Evolutionary conservation across 1,140 invertebrate species (phyloP), one percentile per base, ranked within the genome.

Genomic region (Magallana gigas): DNA sequence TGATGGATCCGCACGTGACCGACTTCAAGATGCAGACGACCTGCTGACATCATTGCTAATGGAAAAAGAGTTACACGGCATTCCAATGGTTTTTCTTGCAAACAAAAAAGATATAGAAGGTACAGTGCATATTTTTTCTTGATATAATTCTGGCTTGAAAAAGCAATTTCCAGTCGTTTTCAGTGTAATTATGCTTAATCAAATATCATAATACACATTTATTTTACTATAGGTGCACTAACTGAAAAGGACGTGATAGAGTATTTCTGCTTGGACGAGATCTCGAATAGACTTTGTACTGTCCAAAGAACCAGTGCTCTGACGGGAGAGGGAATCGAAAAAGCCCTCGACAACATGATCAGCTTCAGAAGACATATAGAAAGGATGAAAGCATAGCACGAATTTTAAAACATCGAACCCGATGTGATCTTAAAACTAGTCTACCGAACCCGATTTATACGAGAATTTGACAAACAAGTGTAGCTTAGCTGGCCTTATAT

Each of bases 1-100:
- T 93, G 98, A 99, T 96, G 98, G 98, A 95, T 98, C 98, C 95
- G 98, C 99, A 95, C 96, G 98, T 95, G 98, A 99, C 96, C 97
- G 98, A 96, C 98, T 99, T 87, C 97, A 97, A 68, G 98, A 99
- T 95, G 98, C 98, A 90, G 97, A 97, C 92, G 97, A 98, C 95
- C 98, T 99, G 95, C 96, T 99, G 48, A 92, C 94, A 68, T 95
- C 95, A 91, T 96, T 96, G 7, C 23, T 89, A 11, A 18, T 88
- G 59, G 59, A 85, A 9, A 83, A 87, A 80, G 89, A 90, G 82
- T 88, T 93, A 68, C 16, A 68, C n/a, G 88, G 84, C 1, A 90
- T 92, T 14, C 93, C 93, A 8, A 86, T 94, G 4, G 85, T 93
- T 23, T 87, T 94, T 12, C 71, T 94, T 0, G 93, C 93, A 1